A percentile compares a stretch with the other conserved stretches of the same genome.
Evolutionary conservation across 92 coral and sea anemone species (phyloP).

Genomic region (Phenganax stokvisi): DNA sequence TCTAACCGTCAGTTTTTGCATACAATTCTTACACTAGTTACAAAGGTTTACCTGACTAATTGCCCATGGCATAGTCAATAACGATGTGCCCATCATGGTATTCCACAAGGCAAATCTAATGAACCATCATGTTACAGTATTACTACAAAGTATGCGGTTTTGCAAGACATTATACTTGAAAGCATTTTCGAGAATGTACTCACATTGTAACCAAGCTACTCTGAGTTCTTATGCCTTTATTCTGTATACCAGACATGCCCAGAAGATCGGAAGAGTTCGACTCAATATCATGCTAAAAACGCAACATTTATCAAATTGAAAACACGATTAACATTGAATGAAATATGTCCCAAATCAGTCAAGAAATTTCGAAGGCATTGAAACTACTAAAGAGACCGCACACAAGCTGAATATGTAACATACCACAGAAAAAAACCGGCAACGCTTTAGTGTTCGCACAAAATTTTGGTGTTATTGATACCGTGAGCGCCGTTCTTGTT

Average conservation of each 20-base stretch:
- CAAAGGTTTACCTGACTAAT: constrained; percentile 71
- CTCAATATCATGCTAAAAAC: constrained; percentile 15
- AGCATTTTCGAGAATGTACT: constrained; percentile 27
- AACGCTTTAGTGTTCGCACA: no score
- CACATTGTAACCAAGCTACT: constrained; percentile 90
- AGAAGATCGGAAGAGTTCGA: constrained; percentile 48
- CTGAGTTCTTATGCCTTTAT: constrained; percentile 55
- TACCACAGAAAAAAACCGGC: no score
- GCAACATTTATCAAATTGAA: no score
- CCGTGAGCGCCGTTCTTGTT: no score
- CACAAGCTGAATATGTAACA: no score
- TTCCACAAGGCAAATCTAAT: constrained; percentile 91
- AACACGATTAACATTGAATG: no score
- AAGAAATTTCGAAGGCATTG: no score
- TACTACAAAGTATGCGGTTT: background rate
- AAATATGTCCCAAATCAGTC: no score
- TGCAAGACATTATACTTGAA: background rate
- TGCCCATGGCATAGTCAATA: constrained; percentile 96
- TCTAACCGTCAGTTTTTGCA: background rate
- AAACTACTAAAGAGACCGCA: no score
- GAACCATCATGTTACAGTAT: background rate
- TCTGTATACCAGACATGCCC: constrained; percentile 49
- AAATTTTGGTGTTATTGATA: no score
- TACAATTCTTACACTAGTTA: background rate
- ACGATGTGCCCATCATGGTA: constrained; percentile 97